Percentiles rank a stretch among this genome's conserved stretches.
phyloP scores from a whole-genome alignment of 2,888 invertebrate species.

The Drosophila nr. medialis region DNA sequence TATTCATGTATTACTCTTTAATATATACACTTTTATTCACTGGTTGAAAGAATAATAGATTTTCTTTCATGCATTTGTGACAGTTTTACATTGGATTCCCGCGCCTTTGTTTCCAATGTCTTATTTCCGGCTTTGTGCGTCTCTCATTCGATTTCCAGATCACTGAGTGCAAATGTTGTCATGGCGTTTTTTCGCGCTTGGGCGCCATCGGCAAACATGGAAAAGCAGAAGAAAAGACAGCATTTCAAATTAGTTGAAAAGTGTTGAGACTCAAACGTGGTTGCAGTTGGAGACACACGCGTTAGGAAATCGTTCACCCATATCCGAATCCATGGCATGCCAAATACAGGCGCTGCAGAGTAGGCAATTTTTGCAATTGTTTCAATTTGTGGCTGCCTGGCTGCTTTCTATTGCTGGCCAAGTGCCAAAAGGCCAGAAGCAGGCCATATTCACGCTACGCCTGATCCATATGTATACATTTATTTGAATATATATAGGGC shows the following conservation, averaged over 20 bases:
- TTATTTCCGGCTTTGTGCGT: conserved; percentile 14
- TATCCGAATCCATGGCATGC: conserved; percentile 11
- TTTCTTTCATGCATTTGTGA: neutral
- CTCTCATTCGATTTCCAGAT: conserved; percentile 56
- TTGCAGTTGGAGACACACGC: conserved; percentile 33
- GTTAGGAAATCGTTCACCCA: conserved; percentile 30
- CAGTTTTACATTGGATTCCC: conserved; percentile 10
- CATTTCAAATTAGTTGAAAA: conserved; percentile 3
- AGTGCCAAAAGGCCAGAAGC: conserved; percentile 53
- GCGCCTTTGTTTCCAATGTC: conserved; percentile 3
- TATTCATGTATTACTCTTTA: neutral
- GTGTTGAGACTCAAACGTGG: conserved; percentile 4
- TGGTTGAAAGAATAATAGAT: neutral
- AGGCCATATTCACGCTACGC: conserved; percentile 27
- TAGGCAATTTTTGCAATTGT: conserved; percentile 61
- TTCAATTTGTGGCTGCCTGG: conserved; percentile 28
- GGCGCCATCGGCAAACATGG: conserved; percentile 19
- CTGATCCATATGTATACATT: conserved; percentile 26
- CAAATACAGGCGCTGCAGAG: conserved; percentile 11
- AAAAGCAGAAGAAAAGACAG: neutral
- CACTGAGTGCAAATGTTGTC: conserved; percentile 50
- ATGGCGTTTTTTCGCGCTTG: conserved; percentile 35
- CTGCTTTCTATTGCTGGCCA: conserved; percentile 47
- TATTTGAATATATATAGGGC: conserved; percentile 15
- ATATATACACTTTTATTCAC: neutral